These are phyloP conservation scores for Pristionchus entomophagus DNA, from an alignment of 2,888 invertebrate species.

Conservation along the genomic window DNA sequence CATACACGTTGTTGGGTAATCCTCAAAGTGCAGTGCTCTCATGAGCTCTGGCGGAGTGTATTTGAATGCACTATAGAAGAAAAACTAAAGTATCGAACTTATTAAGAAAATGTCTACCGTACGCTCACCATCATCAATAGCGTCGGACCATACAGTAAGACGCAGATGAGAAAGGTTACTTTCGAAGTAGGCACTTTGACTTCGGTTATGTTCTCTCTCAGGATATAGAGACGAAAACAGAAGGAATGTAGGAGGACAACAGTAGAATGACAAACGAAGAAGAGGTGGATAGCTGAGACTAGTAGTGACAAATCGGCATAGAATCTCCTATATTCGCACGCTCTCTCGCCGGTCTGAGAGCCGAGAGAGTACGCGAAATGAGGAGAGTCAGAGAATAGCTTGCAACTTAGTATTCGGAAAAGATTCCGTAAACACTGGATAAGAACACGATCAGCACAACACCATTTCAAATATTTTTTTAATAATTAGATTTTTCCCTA, in stretches of 20 bases:
- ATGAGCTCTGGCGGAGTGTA: background rate
- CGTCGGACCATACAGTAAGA: background rate
- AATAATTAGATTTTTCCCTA: no score
- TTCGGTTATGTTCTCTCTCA: background rate
- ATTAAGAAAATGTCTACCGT: background rate
- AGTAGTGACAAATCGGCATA: no score
- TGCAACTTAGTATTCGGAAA: no score
- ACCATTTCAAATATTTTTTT: no score
- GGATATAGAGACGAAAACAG: constrained; percentile 1
- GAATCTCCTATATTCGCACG: no score
- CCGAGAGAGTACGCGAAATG: no score
- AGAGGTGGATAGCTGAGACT: background rate
- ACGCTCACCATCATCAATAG: background rate
- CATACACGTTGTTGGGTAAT: background rate
- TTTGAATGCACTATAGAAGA: background rate
- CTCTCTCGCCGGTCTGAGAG: no score
- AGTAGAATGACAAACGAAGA: background rate
- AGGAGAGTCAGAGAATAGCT: no score
- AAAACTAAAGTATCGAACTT: background rate
- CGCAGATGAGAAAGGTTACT: background rate
- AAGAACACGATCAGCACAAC: no score
- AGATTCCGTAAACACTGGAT: no score
- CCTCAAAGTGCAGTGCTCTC: background rate
- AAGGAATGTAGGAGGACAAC: background rate
- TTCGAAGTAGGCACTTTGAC: background rate